Base-by-base conservation (phyloP, 2,113 vertebrate genomes). In the Artemisiospiza belli region DNA sequence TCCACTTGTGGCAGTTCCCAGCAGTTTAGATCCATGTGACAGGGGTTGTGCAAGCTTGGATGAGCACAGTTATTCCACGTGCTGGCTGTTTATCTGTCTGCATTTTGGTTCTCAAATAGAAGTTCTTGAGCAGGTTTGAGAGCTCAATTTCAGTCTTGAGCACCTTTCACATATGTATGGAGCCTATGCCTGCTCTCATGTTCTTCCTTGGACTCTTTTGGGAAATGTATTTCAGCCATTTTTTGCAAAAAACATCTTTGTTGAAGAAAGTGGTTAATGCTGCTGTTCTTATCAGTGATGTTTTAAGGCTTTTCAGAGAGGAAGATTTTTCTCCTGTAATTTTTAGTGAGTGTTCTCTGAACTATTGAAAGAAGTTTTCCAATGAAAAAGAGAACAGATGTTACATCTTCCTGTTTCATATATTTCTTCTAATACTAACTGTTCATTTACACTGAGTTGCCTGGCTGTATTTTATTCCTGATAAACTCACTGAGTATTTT, bases 161-260 rank as follows among this genome's bases (percentile, higher is more conserved):
- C 24, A n/a, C 19, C 30, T 90, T 79, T 55, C 24, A 28, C 11
- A 14, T 6, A 9, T 0, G 0, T 24, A 9, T 5, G 20, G 57
- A 63, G 12, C 24, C 19, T 51, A 3, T 57, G 44, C 21, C 6
- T n/a, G 37, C 7, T 39, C 11, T 55, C 27, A 6, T 61, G n/a
- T 78, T 79, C 43, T 75, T 72, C 14, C n/a, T 49, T 84, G 54
- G 30, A 33, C 27, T 63, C 37, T 43, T 31, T 70, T 37, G 47
- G 28, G 35, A 86, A 79, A 23, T 55, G 6, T 19, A n/a, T 75
- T 85, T 79, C 25, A n/a, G 15, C 20, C 3, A 21, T 74, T 91
- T 90, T 88, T 12, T 55, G 43, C 17, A 75, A 51, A 83, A 88
- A 47, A 3, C 10, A 28, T 77, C 22, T 68, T 7, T 85, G 17